Evolutionary conservation across 2,113 vertebrate genomes (phyloP), one percentile per base, ranked within the genome.

Genomic region (Phainopepla nitens): DNA sequence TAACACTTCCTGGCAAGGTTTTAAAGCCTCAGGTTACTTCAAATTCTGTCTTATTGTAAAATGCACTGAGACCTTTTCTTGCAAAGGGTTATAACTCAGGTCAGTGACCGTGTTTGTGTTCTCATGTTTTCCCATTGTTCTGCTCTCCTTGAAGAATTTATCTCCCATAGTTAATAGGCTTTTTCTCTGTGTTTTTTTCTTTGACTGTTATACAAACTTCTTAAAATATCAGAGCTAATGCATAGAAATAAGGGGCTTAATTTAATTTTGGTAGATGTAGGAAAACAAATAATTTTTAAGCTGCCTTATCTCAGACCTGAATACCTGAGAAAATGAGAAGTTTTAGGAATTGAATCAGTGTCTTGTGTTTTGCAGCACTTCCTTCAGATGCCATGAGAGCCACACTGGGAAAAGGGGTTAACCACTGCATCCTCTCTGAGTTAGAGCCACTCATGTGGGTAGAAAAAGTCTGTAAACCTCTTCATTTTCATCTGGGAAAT

Each of bases 1-100:
- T 95, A 89, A 95, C 4, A 1, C 20, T 93, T 64, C 77, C 81
- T 93, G 83, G 81, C 93, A 97, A 93, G 81, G 17, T 41, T 81
- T 94, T 44, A 72, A 79, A 93, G 61, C 94, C 81, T 35, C 28
- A 76, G 91, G 93, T 82, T 84, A 5, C 81, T 85, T 96, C 87
- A 87, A 39, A 82, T 82, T 69, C 78, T 42, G 45, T 82, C 50
- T 89, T 33, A 22, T 27, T 95, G 79, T 61, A 76, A 87, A 89
- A 89, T 24, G 60, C 81, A 9, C 18, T 39, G 51, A 64, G 58
- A 95, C 31, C 18, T 81, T 89, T 54, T 1, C 72, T 82, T 47
- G 60, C 11, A 2, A 44, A 53, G 84, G 65, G 83, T 78, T 75
- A 2, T 56, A 66, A n/a, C 51, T 89, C 77, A 68, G 83, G 82